Base-by-base conservation (phyloP, 1,140 invertebrate species). In the Drosophila kepulauana region DNA sequence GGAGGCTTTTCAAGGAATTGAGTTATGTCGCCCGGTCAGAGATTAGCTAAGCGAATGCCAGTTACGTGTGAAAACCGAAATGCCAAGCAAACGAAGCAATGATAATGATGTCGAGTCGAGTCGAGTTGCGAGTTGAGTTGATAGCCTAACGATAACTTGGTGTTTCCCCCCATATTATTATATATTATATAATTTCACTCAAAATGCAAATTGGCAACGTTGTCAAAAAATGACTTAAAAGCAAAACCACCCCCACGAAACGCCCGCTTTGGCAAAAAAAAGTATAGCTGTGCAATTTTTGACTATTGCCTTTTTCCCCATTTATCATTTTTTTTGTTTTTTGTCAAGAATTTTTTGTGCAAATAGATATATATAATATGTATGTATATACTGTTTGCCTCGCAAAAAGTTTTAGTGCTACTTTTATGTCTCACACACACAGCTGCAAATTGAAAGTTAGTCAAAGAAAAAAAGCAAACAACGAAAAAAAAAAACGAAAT, bases 171-270 rank as follows among this genome's bases (percentile, higher is more conserved):
- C 11, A 33, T 13, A 20, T 15, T 33, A 38, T 8, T 8, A 10
- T 8, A 13, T 4, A 33, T 16, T 25, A 15, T 62, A 58, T 58
- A 51, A 64, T 74, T 78, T 67, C 61, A 64, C 68, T 73, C 33
- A 72, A 85, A 74, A 84, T 81, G 78, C 78, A 80, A 81, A 84
- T 84, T 80, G 59, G 54, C 58, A 72, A 56, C 46, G 52, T 76
- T 84, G 70, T 81, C 79, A 81, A 80, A 82, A 79, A 69, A 20
- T 5, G n/a, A 57, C 72, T 59, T 67, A 59, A 84, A 85, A 75
- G 48, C 74, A 54, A 68, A 78, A 59, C 52, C 56, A 78, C 16
- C 70, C 62, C 46, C 30, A 15, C 16, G 35, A 8, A 38, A 38
- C 35, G 35, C 35, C 35, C 35, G 45, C 30, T 28, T n/a, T 33